Evolutionary conservation across 1,140 invertebrate species (phyloP), one percentile per base, ranked within the genome.

Genomic region (Asbolus verrucosus): DNA sequence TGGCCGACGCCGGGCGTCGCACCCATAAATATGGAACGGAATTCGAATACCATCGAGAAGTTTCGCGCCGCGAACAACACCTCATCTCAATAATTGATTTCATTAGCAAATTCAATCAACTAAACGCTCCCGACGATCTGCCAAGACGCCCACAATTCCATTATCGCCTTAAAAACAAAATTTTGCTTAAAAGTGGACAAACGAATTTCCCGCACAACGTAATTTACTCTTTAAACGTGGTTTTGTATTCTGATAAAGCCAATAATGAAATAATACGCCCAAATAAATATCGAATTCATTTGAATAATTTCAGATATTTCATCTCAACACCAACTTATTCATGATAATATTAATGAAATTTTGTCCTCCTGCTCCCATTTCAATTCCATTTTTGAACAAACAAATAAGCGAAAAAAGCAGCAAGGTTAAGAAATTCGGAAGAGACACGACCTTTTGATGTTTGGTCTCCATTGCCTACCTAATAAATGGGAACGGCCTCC

Each of bases 91-190:
- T 63, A 63, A 63, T 63, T 63, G 61, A 63, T 41, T 41, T 39
- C 61, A 63, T 63, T 63, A 63, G 18, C n/a, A 39, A 63, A 63
- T 63, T 63, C 61, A 36, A 63, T 63, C 61, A 63, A 27, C 46
- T 54, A 54, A 54, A 54, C 46, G 46, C 21, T 54, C 27, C 46
- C 46, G 46, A 54, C 19, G 18, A 21, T 46, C 15, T 24, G 21
- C 46, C 46, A 27, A 54, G 46, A 19, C 46, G 27, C 46, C 21
- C 19, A 54, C 46, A 54, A 54, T 54, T 54, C 46, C 46, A 54
- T 54, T 27, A 54, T n/a, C n/a, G n/a, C n/a, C n/a, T n/a, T n/a
- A n/a, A n/a, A 21, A 54, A 15, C 46, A 14, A 27, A 11, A 6
- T 54, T 54, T 54, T 54, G 14, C 8, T 18, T 24, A 54, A 27